These are phyloP conservation scores for Drosophila atroscutellata DNA, from an alignment of 2,888 invertebrate species.

Conservation along the genomic window DNA sequence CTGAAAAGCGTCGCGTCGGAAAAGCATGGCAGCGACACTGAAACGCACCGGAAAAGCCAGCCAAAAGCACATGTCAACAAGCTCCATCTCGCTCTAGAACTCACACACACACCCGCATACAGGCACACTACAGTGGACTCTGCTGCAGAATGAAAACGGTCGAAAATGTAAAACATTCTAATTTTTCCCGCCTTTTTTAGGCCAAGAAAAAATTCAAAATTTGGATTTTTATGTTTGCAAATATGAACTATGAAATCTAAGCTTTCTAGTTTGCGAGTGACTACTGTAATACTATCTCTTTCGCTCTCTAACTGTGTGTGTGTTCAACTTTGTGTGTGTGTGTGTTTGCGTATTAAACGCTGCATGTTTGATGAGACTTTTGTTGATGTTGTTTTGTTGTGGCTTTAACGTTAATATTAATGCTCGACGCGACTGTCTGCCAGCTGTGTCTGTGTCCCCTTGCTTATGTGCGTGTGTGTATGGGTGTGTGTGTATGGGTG, in stretches of 20 bases:
- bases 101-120: slow-evolving; percentile 12
- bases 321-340: slow-evolving; percentile 5
- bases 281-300: not conserved
- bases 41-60: slow-evolving; percentile 73
- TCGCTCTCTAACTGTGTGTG: not conserved
- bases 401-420: slow-evolving; percentile 73
- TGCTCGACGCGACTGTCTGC: slow-evolving; percentile 69
- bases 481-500: slow-evolving; percentile 14
- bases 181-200: not conserved
- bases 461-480: not conserved
- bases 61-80: slow-evolving; percentile 57
- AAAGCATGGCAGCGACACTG: slow-evolving; percentile 40
- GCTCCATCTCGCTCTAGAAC: slow-evolving; percentile 42
- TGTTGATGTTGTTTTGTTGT: slow-evolving; percentile 58
- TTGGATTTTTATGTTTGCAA: not conserved
- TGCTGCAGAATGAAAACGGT: not conserved
- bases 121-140: not conserved
- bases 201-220: not conserved
- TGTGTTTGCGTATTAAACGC: slow-evolving; percentile 61
- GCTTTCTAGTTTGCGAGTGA: not conserved
- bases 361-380: slow-evolving; percentile 73
- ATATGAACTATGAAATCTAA: not conserved
- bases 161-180: not conserved
- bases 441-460: slow-evolving; percentile 33
- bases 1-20: slow-evolving; percentile 56